A percentile compares a stretch with the other conserved stretches of the same genome.
Conservation (phyloP, 2,113 vertebrate species). For the Thalassoma bifasciatum region DNA sequence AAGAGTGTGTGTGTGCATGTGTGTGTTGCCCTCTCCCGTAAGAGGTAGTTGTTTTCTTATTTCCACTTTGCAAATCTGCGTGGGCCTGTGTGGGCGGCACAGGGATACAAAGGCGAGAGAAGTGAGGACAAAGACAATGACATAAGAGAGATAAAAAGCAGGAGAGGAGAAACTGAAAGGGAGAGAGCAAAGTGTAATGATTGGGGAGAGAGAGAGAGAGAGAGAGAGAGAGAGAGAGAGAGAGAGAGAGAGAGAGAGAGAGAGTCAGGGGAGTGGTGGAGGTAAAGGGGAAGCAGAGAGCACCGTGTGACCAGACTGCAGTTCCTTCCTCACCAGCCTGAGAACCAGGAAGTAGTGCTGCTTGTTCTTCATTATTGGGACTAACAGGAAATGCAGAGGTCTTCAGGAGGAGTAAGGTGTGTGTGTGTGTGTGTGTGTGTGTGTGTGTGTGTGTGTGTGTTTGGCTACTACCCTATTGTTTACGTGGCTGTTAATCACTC, state of each 20-base stretch:
- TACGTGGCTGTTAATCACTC: neutral
- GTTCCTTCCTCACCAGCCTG: constrained; percentile 85
- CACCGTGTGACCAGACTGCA: constrained; percentile 84
- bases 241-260: constrained; percentile 32
- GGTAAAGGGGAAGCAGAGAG: constrained; percentile 57
- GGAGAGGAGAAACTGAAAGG: constrained; percentile 17
- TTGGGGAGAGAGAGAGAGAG: too few species aligned
- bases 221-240: constrained; percentile 35
- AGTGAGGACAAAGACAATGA: constrained; percentile 43
- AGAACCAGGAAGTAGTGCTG: constrained; percentile 83
- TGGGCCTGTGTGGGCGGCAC: constrained; percentile 56
- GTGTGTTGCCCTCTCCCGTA: constrained; percentile 28
- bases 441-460: constrained; percentile 61
- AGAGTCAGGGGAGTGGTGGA: constrained; percentile 33
- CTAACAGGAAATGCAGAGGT: constrained; percentile 86
- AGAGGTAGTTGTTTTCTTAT: constrained; percentile 31
- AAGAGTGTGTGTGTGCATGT: constrained; percentile 14
- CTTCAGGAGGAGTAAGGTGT: constrained; percentile 74
- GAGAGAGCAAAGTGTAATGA: constrained; percentile 4
- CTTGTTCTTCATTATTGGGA: constrained; percentile 83
- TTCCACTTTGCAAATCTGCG: constrained; percentile 37
- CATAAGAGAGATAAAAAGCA: constrained; percentile 18
- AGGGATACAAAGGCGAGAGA: constrained; percentile 51
- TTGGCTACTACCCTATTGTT: constrained; percentile 26
- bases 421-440: constrained; percentile 57